A percentile compares a stretch with the other conserved stretches of the same genome.
These are phyloP conservation scores for Oryzias woworae DNA, from an alignment of 2,113 vertebrate species.

Conservation along the genomic window DNA sequence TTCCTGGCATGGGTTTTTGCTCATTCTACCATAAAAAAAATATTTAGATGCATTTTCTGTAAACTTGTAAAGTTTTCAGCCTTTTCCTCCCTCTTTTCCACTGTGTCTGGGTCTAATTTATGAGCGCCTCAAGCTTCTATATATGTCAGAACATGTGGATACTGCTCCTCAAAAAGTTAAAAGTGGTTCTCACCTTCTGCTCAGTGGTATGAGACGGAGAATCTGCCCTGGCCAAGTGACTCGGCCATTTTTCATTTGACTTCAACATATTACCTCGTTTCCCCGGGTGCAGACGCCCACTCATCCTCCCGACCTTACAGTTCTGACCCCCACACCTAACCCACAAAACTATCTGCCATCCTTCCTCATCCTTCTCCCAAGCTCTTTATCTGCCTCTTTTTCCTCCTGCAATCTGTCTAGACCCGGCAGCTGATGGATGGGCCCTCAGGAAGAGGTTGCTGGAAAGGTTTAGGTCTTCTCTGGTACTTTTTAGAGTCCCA, in stretches of 20 bases:
- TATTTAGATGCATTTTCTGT: too few species aligned
- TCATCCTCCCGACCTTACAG: conserved; percentile 23
- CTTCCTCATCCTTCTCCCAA: conserved; percentile 40
- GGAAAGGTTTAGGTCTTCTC: conserved; percentile 44
- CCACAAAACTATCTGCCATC: conserved; percentile 30
- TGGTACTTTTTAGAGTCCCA: conserved; percentile 34
- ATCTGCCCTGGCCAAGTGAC: conserved; percentile 24
- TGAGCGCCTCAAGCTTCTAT: not conserved
- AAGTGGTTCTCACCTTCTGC: conserved; percentile 17
- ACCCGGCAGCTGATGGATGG: conserved; percentile 58
- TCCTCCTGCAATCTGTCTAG: conserved; percentile 17
- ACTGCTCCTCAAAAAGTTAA: conserved; percentile 7
- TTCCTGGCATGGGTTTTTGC: too few species aligned
- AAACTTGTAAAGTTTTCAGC: too few species aligned
- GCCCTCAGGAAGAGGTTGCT: conserved; percentile 39
- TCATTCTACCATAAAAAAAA: too few species aligned
- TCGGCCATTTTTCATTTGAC: conserved; percentile 62
- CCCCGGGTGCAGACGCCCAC: conserved; percentile 29
- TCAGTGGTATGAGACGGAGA: conserved; percentile 16
- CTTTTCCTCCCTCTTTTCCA: too few species aligned
- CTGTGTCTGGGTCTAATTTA: too few species aligned
- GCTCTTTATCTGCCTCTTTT: conserved; percentile 27
- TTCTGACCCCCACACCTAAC: conserved; percentile 53
- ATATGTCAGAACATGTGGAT: not conserved
- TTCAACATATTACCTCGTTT: conserved; percentile 59